These are phyloP conservation scores for Erebia aethiops DNA, from an alignment of 2,888 invertebrate genomes.

Conservation along the genomic window DNA sequence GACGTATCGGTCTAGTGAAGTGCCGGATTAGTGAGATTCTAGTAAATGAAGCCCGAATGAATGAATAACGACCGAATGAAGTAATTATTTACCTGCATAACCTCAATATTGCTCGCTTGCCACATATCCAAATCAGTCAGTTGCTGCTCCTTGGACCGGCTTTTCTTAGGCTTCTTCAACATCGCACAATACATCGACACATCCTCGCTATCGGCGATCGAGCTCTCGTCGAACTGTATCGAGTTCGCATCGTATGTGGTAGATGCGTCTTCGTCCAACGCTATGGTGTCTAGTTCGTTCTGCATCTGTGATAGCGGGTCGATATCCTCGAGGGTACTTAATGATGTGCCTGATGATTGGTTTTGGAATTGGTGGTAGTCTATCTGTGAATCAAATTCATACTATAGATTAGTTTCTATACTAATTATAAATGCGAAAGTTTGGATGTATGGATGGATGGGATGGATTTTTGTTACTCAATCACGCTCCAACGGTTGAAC, in stretches of 20 bases:
- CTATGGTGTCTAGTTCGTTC: constrained; percentile 43
- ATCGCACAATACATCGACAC: constrained; percentile 64
- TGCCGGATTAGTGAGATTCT: no score
- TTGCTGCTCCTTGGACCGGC: constrained; percentile 54
- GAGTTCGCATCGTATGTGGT: constrained; percentile 64
- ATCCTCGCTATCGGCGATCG: constrained; percentile 65
- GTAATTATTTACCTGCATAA: constrained; percentile 60
- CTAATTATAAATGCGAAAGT: no score
- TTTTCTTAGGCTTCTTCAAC: constrained; percentile 65
- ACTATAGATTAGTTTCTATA: no score
- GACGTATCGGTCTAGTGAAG: no score
- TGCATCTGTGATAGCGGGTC: constrained; percentile 42
- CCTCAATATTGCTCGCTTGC: constrained; percentile 69
- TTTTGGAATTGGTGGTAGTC: constrained; percentile 57
- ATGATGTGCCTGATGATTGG: constrained; percentile 51
- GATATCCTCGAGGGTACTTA: constrained; percentile 53
- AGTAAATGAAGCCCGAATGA: no score
- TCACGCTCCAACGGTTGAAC: no score
- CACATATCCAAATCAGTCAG: constrained; percentile 72
- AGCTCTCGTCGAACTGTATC: constrained; percentile 57
- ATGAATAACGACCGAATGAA: no score
- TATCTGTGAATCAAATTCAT: constrained; percentile 14
- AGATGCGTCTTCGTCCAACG: constrained; percentile 53
- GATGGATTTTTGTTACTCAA: no score
- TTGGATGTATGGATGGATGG: no score